phyloP scores from a whole-genome alignment of 1,140 invertebrate genomes.

The Dreissena rostriformis region DNA sequence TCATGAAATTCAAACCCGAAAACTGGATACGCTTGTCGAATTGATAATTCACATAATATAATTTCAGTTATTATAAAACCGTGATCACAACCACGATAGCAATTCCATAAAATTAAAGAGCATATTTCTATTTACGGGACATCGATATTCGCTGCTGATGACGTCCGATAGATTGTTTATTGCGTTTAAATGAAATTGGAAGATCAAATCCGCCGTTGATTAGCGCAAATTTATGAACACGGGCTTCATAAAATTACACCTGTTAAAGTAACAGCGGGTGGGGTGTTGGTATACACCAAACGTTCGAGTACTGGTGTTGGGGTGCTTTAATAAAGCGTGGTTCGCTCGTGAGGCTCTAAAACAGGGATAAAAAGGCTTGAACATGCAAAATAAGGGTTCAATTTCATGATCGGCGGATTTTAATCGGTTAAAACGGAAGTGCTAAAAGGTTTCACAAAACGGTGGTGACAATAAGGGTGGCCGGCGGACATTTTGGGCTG shows the following conservation, averaged over 20 bases:
- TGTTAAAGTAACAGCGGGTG: slow-evolving; percentile 16
- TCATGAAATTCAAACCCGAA: slow-evolving; percentile 25
- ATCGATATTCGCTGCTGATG: slow-evolving; percentile 36
- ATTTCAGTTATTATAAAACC: slow-evolving; percentile 6
- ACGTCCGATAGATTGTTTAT: slow-evolving; percentile 47
- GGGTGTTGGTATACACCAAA: slow-evolving; percentile 14
- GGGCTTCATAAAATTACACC: slow-evolving; percentile 40
- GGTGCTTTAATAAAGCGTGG: slow-evolving; percentile 2
- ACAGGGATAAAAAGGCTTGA: not conserved
- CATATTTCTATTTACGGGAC: slow-evolving; percentile 19
- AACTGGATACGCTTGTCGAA: slow-evolving; percentile 25
- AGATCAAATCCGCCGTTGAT: slow-evolving; percentile 39
- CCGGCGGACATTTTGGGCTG: too few relatives aligned
- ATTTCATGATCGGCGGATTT: not conserved
- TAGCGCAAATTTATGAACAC: slow-evolving; percentile 38
- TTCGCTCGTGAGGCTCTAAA: not conserved
- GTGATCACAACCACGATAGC: slow-evolving; percentile 30
- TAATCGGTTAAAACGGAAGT: slow-evolving; percentile 14
- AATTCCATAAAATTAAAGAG: slow-evolving; percentile 15
- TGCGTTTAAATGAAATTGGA: slow-evolving; percentile 50
- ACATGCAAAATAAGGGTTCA: not conserved
- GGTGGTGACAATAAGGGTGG: too few relatives aligned
- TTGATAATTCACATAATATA: slow-evolving; percentile 20
- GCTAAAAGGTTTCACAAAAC: slow-evolving; percentile 5
- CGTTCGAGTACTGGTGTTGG: slow-evolving; percentile 4